Conservation (phyloP, 1,140 invertebrate species). For the Lepidurus couesii region DNA sequence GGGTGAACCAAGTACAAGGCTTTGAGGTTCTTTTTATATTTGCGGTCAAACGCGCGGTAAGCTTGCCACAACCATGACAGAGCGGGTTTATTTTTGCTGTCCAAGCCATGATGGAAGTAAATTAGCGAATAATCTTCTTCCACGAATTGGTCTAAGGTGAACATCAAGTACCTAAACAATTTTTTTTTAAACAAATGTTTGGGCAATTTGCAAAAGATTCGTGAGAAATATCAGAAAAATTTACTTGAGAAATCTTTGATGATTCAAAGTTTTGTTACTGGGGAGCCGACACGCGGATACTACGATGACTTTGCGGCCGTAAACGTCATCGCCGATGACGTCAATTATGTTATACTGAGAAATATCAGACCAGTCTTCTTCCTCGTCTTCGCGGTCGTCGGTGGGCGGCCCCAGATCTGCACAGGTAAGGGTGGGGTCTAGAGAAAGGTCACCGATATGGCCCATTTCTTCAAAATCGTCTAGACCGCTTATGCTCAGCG, state of each 20-base stretch:
- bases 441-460: slow-evolving; percentile 5
- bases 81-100: slow-evolving; percentile 93
- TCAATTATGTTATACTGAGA: slow-evolving; percentile 77
- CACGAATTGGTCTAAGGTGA: slow-evolving; percentile 94
- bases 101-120: slow-evolving; percentile 98
- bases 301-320: slow-evolving; percentile 87
- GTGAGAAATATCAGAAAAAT: background rate
- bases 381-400: slow-evolving; percentile 45
- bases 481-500: background rate
- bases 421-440: slow-evolving; percentile 23
- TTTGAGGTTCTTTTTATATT: slow-evolving; percentile 99
- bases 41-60: slow-evolving; percentile 96
- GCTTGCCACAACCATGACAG: slow-evolving; percentile 93
- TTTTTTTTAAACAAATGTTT: slow-evolving; percentile 27
- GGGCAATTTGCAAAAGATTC: background rate
- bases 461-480: slow-evolving; percentile 1
- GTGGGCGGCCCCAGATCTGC: background rate
- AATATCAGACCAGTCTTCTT: slow-evolving; percentile 68
- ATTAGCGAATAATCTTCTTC: slow-evolving; percentile 98
- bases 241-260: slow-evolving; percentile 74
- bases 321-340: slow-evolving; percentile 83
- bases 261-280: slow-evolving; percentile 74
- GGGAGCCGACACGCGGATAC: slow-evolving; percentile 90
- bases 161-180: slow-evolving; percentile 77
- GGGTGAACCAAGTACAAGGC: slow-evolving; percentile 97